Base-by-base conservation (phyloP, 2,113 vertebrate species). In the Tapirus terrestris region DNA sequence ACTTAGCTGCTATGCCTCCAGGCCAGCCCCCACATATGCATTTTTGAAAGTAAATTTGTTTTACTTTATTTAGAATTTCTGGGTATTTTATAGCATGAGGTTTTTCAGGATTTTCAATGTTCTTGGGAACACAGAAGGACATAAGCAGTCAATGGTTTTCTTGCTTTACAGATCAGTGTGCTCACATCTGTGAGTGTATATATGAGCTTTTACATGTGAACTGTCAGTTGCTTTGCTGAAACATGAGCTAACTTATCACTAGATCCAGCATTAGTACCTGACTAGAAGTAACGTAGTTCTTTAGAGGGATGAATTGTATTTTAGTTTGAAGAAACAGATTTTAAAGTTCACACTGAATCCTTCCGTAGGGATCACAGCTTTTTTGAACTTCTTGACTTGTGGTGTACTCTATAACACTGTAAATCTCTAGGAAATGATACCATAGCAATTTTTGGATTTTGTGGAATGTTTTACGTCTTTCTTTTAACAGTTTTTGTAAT, bases 291-390 rank as follows among this genome's bases (percentile, higher is more conserved):
- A 86, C 33, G 10, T 65, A 8, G 21, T 60, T 73, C n/a, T 61
- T 92, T 81, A 31, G 31, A 56, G 72, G 20, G 18, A 73, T 93
- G 86, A 89, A 75, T 5, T 16, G 2, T 39, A 70, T 58, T 73
- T 94, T 96, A 82, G 82, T 60, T 82, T 81, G 82, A 82, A 91
- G 60, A 36, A 73, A 61, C 67, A 80, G 25, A 21, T 36, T 94
- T 80, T 94, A 76, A n/a, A 73, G 39, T 0, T 92, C 33, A 68
- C 36, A 45, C 21, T 60, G 63, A 51, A n/a, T 65, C 53, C 16
- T 79, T 94, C 63, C 27, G 13, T 17, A 12, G 16, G 21, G n/a
- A 17, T 6, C 25, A 53, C 36, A 27, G 33, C 5, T 43, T 73
- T 75, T 48, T 43, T 53, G 29, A 39, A 20, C 31, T 75, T 81